Percentiles rank a stretch among this genome's conserved stretches.
Evolutionary conservation across 2,888 invertebrate genomes (phyloP).

Genomic region (Hipparchia sbordonii): DNA sequence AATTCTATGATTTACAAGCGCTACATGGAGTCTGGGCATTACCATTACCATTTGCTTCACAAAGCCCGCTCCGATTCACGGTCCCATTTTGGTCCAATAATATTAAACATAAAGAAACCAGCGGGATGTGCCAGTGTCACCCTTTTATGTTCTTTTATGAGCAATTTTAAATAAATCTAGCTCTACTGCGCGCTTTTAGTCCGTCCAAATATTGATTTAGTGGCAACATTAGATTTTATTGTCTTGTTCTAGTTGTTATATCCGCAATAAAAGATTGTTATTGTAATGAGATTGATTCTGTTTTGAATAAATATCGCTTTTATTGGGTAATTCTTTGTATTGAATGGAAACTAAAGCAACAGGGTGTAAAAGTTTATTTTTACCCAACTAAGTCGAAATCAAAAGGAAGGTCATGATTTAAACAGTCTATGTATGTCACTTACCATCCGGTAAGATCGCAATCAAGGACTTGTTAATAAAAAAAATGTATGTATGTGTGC

Average conservation of each 20-base stretch:
- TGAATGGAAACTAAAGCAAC: conserved; percentile 11
- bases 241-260: conserved; percentile 37
- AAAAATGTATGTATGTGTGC: no score
- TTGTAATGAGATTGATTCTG: conserved; percentile 34
- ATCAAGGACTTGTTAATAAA: no score
- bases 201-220: conserved; percentile 44
- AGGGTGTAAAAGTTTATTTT: background rate
- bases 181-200: conserved; percentile 40
- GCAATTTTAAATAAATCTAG: conserved; percentile 53
- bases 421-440: no score
- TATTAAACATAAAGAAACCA: conserved; percentile 76
- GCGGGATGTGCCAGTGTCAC: conserved; percentile 77
- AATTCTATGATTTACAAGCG: conserved; percentile 52
- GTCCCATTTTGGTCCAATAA: conserved; percentile 73
- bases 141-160: conserved; percentile 66
- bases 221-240: conserved; percentile 41
- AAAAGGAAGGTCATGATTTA: no score
- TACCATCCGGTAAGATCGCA: no score
- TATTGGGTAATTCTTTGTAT: conserved; percentile 7
- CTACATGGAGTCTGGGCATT: conserved; percentile 74
- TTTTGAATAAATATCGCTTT: conserved; percentile 23
- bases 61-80: conserved; percentile 72
- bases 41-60: conserved; percentile 76
- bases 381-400: no score
- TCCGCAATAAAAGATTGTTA: conserved; percentile 42